Conservation (phyloP, 2,113 vertebrate genomes). For the Trematocara macrostoma region DNA sequence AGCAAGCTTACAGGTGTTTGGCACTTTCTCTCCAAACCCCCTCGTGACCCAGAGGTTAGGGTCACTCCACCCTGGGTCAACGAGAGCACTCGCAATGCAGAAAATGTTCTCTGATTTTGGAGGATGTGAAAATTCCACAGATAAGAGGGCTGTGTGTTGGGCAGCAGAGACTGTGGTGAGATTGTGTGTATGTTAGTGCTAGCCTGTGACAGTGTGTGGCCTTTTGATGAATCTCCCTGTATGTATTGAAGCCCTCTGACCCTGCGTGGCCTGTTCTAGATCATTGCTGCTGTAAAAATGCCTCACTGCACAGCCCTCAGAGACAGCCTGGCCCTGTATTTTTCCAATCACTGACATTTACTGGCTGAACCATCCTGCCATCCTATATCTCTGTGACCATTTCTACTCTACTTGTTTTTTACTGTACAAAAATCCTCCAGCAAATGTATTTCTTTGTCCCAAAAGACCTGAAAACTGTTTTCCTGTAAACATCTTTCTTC, state of each 20-base stretch:
- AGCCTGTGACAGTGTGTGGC: conserved; percentile 29
- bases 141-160: neutral
- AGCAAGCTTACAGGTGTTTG: conserved; percentile 25
- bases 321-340: conserved; percentile 36
- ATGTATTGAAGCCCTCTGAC: conserved; percentile 53
- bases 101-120: conserved; percentile 11
- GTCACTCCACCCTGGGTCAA: neutral
- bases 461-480: neutral
- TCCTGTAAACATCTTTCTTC: neutral
- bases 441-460: neutral
- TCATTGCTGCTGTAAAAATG: conserved; percentile 56
- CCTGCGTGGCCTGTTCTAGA: conserved; percentile 44
- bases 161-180: neutral
- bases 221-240: conserved; percentile 56
- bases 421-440: neutral
- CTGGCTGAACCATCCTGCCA: conserved; percentile 29
- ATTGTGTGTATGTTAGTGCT: neutral
- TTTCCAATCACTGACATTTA: conserved; percentile 59
- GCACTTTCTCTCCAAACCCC: neutral
- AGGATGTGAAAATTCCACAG: neutral
- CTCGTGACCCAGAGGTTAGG: conserved; percentile 1
- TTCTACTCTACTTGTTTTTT: neutral
- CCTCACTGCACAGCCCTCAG: conserved; percentile 26
- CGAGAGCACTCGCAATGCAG: neutral
- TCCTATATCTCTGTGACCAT: neutral